Conservation (phyloP, 2,888 invertebrate genomes). For the Tethea ocularis region DNA sequence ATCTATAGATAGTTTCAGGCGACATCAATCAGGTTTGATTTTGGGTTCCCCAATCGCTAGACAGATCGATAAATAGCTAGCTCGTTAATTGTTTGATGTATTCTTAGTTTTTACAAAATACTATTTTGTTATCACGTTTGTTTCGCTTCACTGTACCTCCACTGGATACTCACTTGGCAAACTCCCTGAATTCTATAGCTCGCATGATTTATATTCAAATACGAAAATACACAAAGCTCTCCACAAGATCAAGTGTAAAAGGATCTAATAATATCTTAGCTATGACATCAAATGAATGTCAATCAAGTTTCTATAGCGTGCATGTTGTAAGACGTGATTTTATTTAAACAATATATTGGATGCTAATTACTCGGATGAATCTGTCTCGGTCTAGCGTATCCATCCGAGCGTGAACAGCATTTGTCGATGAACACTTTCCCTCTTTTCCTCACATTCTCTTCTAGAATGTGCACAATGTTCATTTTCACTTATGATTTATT, state of each 20-base stretch:
- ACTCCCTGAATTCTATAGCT: background rate
- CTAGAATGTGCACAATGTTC: slow-evolving; percentile 39
- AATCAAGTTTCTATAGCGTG: slow-evolving; percentile 35
- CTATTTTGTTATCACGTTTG: background rate
- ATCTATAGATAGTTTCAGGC: slow-evolving; percentile 9
- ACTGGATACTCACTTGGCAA: slow-evolving; percentile 6
- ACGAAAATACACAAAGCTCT: background rate
- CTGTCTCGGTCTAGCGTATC: background rate
- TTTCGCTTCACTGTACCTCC: background rate
- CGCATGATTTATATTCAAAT: slow-evolving; percentile 12
- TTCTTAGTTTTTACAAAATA: background rate
- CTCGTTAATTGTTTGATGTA: background rate
- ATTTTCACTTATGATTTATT: slow-evolving; percentile 36
- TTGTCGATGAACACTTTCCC: slow-evolving; percentile 59
- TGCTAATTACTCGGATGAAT: slow-evolving; percentile 26
- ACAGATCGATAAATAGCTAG: background rate
- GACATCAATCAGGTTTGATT: background rate
- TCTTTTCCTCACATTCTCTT: slow-evolving; percentile 60
- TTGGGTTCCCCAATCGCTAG: background rate
- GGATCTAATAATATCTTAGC: background rate
- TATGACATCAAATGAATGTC: slow-evolving; percentile 17
- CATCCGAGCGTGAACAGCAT: slow-evolving; percentile 12
- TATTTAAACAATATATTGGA: slow-evolving; percentile 1
- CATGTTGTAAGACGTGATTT: slow-evolving; percentile 8
- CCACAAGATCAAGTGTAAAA: slow-evolving; percentile 2